Base-by-base conservation (phyloP, 2,113 vertebrate genomes). In the Madoqua kirkii region DNA sequence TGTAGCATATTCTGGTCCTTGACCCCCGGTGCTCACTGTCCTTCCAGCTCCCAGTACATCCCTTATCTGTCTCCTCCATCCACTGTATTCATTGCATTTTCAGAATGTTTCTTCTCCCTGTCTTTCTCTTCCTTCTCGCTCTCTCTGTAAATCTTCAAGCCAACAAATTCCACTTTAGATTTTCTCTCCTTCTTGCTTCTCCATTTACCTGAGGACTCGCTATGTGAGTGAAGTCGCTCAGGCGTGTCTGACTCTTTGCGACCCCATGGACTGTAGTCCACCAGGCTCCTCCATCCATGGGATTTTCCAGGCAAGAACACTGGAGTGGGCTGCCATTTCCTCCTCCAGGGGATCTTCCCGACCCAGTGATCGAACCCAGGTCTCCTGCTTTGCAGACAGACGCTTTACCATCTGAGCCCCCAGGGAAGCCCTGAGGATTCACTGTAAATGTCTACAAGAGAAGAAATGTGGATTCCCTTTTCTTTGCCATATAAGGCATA, bases 401-500 rank as follows among this genome's bases (percentile, higher is more conserved):
- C 0, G 0, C n/a, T 71, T 36, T 71, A 71, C n/a, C 19, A 9
- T 40, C 67, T 71, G 19, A 71, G 9, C n/a, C 67, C 19, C n/a
- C 19, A 40, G 9, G 67, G 67, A 71, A 23, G 55, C 85, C n/a
- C 43, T 52, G 17, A 33, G 14, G n/a, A 43, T 11, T 67, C 59
- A 1, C 23, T 36, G 45, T 83, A 67, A 88, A 95, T 33, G 59
- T 74, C 31, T 55, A 12, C 91, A 78, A 76, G 15, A 64, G 81
- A 91, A 67, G 36, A 76, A 94, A 50, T 27, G 21, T 90, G 43
- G 19, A 40, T 85, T 95, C 31, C 36, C 43, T 96, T 88, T 88
- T 86, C 64, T 97, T 92, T 88, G 21, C 33, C 96, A 87, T 64
- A 9, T 85, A 89, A 97, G 15, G 43, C 25, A 52, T 83, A 19